These are phyloP conservation scores for Enteromius mattozi DNA, from an alignment of 2,797 vertebrate genomes.

Conservation along the genomic window DNA sequence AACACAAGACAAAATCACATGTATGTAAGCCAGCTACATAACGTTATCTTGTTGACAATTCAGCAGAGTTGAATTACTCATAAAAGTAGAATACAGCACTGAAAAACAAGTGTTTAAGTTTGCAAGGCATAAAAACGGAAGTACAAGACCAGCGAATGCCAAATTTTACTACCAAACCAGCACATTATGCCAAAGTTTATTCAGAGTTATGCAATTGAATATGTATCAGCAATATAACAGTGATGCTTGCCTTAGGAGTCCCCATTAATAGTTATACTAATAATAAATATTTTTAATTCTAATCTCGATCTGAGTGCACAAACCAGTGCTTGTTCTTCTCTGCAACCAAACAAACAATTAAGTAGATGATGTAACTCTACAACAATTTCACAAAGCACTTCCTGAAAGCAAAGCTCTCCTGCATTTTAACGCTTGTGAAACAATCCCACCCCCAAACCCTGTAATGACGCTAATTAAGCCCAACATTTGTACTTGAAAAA, in stretches of 20 bases:
- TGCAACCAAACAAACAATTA: conserved; percentile 15
- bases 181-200: neutral
- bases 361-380: neutral
- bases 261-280: neutral
- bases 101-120: neutral
- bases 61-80: no score
- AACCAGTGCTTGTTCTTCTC: neutral
- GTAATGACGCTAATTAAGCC: conserved; percentile 28
- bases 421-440: conserved; percentile 20
- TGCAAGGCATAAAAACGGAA: neutral
- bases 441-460: conserved; percentile 26
- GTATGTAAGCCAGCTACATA: neutral
- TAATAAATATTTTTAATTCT: neutral
- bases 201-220: neutral
- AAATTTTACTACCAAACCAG: neutral
- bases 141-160: neutral
- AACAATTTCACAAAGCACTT: conserved; percentile 29
- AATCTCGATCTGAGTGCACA: neutral
- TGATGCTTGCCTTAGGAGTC: neutral
- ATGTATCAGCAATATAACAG: neutral
- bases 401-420: conserved; percentile 19
- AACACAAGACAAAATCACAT: neutral
- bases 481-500: conserved; percentile 44
- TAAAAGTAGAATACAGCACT: neutral
- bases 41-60: neutral